These are phyloP conservation scores for Drosophila funebris DNA, from an alignment of 1,140 invertebrate species.

Conservation along the genomic window DNA sequence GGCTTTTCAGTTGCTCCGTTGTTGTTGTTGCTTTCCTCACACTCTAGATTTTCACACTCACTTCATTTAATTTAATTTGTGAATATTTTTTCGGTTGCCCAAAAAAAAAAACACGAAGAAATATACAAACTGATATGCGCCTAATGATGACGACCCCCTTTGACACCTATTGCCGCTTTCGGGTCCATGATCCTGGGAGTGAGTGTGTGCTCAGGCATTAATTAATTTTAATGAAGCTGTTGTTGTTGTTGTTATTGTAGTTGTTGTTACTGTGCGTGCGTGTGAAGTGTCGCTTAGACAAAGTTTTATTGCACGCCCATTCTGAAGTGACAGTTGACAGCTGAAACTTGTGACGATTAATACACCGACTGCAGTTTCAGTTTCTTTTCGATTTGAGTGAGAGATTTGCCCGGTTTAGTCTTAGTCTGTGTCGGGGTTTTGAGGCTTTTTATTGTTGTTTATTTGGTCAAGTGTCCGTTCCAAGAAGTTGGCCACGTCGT, in stretches of 20 bases:
- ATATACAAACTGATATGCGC: slow-evolving; percentile 54
- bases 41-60: slow-evolving; percentile 75
- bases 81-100: slow-evolving; percentile 62
- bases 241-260: slow-evolving; percentile 46
- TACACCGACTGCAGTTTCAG: slow-evolving; percentile 24
- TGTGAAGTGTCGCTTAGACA: slow-evolving; percentile 67
- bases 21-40: slow-evolving; percentile 2
- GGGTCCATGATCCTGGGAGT: slow-evolving; percentile 36
- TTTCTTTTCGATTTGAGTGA: slow-evolving; percentile 30
- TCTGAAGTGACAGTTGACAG: slow-evolving; percentile 67
- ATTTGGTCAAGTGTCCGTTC: slow-evolving; percentile 68
- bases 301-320: slow-evolving; percentile 41
- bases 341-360: slow-evolving; percentile 66
- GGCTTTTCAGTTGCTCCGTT: slow-evolving; percentile 37
- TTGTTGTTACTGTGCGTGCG: slow-evolving; percentile 49
- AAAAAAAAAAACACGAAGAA: slow-evolving; percentile 29
- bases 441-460: neutral
- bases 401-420: slow-evolving; percentile 17
- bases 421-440: too few species aligned
- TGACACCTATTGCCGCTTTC: slow-evolving; percentile 25
- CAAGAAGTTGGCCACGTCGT: slow-evolving; percentile 35
- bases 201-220: slow-evolving; percentile 71
- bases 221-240: slow-evolving; percentile 79
- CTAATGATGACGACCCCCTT: slow-evolving; percentile 62
- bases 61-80: slow-evolving; percentile 81